Percentiles rank a stretch among this genome's conserved stretches.
Evolutionary conservation across 2,113 vertebrate genomes (phyloP).

Genomic region (Poeciliopsis prolifica): DNA sequence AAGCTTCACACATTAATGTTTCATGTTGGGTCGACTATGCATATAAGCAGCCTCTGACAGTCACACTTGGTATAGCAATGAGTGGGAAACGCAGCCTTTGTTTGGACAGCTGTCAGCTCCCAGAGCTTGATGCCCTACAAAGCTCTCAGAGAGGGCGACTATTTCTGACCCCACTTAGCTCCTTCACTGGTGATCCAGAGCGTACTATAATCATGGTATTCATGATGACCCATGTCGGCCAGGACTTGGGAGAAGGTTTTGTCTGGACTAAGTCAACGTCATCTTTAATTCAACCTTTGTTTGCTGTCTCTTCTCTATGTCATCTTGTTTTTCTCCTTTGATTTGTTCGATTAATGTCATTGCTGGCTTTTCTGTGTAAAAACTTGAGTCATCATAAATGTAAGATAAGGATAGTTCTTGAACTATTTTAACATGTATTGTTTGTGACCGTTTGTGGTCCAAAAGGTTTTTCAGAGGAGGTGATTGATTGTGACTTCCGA

Average conservation of each 20-base stretch:
- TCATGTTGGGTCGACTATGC: constrained; percentile 56
- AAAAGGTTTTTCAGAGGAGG: no score
- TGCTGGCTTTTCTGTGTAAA: neutral
- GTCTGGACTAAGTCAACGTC: constrained; percentile 34
- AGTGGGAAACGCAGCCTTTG: constrained; percentile 77
- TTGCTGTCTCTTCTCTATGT: neutral
- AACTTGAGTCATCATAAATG: no score
- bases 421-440: no score
- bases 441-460: no score
- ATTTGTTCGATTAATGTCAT: neutral
- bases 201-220: constrained; percentile 51
- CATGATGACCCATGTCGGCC: constrained; percentile 34
- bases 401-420: no score
- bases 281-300: constrained; percentile 35
- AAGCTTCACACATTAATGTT: constrained; percentile 59
- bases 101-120: constrained; percentile 81
- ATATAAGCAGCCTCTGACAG: constrained; percentile 46
- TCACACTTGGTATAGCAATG: constrained; percentile 65
- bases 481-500: no score
- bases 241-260: constrained; percentile 42
- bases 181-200: constrained; percentile 56
- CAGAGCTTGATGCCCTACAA: constrained; percentile 48
- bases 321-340: constrained; percentile 7
- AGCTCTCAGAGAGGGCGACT: constrained; percentile 57
- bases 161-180: constrained; percentile 73